Evolutionary conservation across 2,888 invertebrate species (phyloP).

Genomic region (Chironomus tentans): DNA sequence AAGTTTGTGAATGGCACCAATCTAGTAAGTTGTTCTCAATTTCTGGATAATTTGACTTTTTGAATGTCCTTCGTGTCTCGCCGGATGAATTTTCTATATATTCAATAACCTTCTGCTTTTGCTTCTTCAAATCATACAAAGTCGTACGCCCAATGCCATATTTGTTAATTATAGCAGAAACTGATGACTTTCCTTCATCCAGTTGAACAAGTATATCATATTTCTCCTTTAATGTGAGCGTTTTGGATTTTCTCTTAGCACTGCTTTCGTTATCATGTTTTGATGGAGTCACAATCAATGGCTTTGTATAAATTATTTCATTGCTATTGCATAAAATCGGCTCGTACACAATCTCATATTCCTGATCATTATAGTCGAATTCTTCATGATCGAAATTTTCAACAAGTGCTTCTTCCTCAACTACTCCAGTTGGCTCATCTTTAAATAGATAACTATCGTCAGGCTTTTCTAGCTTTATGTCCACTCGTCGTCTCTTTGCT

Average conservation of each 20-base stretch:
- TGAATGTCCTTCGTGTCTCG: neutral
- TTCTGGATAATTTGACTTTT: constrained; percentile 11
- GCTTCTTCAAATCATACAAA: neutral
- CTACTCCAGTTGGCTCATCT: neutral
- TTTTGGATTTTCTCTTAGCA: neutral
- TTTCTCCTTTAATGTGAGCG: constrained; percentile 4
- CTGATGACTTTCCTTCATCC: neutral
- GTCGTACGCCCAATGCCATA: constrained; percentile 11
- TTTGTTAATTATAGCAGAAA: neutral
- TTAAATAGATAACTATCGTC: neutral
- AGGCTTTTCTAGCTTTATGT: neutral
- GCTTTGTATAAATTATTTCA: neutral
- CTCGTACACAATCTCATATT: constrained; percentile 4
- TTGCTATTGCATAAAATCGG: neutral
- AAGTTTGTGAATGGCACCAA: neutral
- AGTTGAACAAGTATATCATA: neutral
- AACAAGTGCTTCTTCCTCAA: neutral
- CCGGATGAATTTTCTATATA: neutral
- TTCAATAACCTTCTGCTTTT: neutral
- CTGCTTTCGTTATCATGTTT: neutral
- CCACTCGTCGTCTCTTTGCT: neutral
- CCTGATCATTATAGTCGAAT: neutral
- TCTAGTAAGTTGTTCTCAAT: neutral
- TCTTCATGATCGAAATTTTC: neutral
- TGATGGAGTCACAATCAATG: neutral